A percentile compares a stretch with the other conserved stretches of the same genome.
Evolutionary conservation across 1,140 invertebrate species (phyloP).

Genomic region (Drosophila pachea): DNA sequence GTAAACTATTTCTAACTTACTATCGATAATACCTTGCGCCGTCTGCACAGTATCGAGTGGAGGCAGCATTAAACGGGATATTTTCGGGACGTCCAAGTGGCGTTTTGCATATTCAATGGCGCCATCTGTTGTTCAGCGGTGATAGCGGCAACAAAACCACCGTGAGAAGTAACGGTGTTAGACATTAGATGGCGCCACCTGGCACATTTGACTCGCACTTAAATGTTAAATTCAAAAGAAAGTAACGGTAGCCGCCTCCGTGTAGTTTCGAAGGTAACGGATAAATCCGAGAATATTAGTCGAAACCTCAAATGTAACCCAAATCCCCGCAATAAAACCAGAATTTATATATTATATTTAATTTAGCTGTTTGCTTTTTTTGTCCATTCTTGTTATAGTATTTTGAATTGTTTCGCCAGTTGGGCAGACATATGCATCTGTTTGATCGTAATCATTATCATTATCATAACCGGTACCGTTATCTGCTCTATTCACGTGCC

Average conservation of each 20-base stretch:
- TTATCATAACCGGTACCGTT: conserved; percentile 24
- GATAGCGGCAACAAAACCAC: neutral
- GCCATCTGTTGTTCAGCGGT: neutral
- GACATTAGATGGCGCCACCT: conserved; percentile 6
- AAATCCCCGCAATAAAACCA: conserved; percentile 26
- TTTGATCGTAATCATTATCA: conserved; percentile 14
- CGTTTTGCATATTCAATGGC: neutral
- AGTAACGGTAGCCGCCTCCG: no score
- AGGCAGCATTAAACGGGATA: neutral
- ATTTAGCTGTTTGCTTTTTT: conserved; percentile 28
- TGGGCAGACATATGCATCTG: conserved; percentile 33
- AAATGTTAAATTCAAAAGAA: no score
- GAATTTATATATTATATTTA: conserved; percentile 28
- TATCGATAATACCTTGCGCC: conserved; percentile 10
- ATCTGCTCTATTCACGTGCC: conserved; percentile 29
- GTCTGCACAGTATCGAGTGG: conserved; percentile 3
- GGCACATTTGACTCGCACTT: neutral
- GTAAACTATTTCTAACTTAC: neutral
- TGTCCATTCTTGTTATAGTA: conserved; percentile 52
- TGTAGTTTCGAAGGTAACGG: no score
- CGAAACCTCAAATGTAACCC: neutral
- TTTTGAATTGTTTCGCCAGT: conserved; percentile 64
- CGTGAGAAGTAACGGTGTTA: neutral
- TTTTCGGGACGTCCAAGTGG: conserved; percentile 4
- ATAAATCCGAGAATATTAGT: no score